phyloP scores from a whole-genome alignment of 2,113 vertebrate species.

The Oreochromis tanganicae region DNA sequence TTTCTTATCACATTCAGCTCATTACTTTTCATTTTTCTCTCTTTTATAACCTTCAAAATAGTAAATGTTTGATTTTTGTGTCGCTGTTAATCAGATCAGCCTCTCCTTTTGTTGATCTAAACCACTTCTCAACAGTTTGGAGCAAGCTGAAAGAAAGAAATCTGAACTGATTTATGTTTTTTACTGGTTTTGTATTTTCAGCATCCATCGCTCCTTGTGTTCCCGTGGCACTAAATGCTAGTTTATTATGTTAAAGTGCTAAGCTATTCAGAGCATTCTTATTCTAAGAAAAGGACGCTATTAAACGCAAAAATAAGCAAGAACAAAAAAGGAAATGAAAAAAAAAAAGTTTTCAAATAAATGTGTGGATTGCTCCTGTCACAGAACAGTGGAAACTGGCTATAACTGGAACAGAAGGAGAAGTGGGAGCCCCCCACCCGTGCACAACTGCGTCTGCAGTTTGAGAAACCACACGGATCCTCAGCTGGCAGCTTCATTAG shows the following conservation, averaged over 20 bases:
- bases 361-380: not conserved
- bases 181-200: not conserved
- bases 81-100: not conserved
- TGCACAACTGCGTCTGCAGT: not conserved
- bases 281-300: not conserved
- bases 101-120: not conserved
- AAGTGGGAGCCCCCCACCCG: not conserved
- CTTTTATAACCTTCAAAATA: not conserved
- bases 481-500: not conserved
- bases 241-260: not conserved
- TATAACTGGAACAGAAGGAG: not conserved
- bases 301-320: not conserved
- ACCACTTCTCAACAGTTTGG: not conserved
- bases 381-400: not conserved
- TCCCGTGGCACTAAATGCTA: not conserved
- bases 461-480: not conserved
- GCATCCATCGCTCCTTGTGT: not conserved
- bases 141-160: not conserved
- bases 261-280: not conserved
- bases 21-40: not conserved
- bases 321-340: not conserved
- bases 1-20: not conserved
- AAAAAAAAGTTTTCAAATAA: not conserved
- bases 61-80: not conserved
- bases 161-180: not conserved